Conservation (phyloP, 2,888 invertebrate species). For the Hirtodrosophila alboralis region DNA sequence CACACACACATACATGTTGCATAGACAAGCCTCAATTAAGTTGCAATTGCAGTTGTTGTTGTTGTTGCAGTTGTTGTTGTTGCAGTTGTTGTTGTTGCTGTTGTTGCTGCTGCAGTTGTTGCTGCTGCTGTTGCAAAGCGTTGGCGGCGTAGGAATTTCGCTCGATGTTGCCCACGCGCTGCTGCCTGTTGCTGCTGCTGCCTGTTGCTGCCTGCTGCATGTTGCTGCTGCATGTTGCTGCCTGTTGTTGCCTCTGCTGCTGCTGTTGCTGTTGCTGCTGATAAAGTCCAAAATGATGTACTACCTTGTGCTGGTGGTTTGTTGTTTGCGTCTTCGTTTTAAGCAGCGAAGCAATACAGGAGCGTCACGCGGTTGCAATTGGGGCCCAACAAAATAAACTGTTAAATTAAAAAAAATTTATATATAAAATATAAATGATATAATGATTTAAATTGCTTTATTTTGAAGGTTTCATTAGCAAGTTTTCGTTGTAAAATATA, state of each 20-base stretch:
- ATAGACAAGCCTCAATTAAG: conserved; percentile 79
- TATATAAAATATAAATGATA: too few species aligned
- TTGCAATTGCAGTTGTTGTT: conserved; percentile 73
- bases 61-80: conserved; percentile 14
- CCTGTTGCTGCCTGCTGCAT: conserved; percentile 40
- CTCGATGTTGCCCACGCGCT: conserved; percentile 59
- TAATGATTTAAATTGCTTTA: too few species aligned
- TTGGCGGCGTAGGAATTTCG: conserved; percentile 65
- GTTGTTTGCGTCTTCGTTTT: conserved; percentile 39
- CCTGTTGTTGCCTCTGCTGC: conserved; percentile 44
- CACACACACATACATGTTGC: conserved; percentile 34
- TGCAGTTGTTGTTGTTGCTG: conserved; percentile 22
- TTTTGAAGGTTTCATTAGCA: too few species aligned
- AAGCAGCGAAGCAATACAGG: conserved; percentile 32
- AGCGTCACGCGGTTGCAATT: conserved; percentile 42
- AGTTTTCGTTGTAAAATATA: too few species aligned
- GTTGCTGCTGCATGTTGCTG: conserved; percentile 60
- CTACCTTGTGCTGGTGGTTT: conserved; percentile 62
- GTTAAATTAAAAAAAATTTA: too few species aligned
- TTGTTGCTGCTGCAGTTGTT: conserved; percentile 30
- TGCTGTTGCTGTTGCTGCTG: conserved; percentile 56
- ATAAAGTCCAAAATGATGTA: conserved; percentile 80
- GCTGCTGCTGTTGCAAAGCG: conserved; percentile 38
- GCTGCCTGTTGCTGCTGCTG: conserved; percentile 43
- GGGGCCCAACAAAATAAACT: too few species aligned